Evolutionary conservation across 2,113 vertebrate genomes (phyloP).

Genomic region (Monopterus albus): DNA sequence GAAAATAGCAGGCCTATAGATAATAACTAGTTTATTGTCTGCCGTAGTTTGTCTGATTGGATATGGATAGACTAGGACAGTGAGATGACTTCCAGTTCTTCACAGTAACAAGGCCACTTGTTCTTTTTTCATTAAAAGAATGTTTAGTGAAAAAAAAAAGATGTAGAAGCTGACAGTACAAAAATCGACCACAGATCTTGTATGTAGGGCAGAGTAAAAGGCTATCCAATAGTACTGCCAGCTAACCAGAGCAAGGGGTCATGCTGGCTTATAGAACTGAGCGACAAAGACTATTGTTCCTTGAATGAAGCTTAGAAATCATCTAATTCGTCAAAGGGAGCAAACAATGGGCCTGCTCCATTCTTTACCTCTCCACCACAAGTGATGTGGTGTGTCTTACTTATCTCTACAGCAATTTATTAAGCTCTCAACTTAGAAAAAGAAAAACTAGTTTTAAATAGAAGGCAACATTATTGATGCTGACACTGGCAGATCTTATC

Average conservation of each 20-base stretch:
- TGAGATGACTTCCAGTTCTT: background rate
- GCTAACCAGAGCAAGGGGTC: conserved; percentile 10
- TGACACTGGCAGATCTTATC: background rate
- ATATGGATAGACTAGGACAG: background rate
- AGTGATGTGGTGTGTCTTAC: conserved; percentile 25
- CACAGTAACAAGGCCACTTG: conserved; percentile 4
- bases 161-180: background rate
- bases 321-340: conserved; percentile 36
- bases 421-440: conserved; percentile 5
- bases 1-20: conserved; percentile 17
- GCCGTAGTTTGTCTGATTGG: conserved; percentile 15
- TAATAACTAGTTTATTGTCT: conserved; percentile 12
- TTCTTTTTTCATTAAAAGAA: background rate
- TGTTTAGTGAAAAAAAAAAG: background rate
- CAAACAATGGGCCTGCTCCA: conserved; percentile 31
- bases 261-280: conserved; percentile 19
- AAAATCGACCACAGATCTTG: background rate
- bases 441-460: conserved; percentile 23
- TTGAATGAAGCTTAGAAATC: background rate
- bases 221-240: background rate
- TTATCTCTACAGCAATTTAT: conserved; percentile 42
- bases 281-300: conserved; percentile 36
- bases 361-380: conserved; percentile 42
- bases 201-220: background rate
- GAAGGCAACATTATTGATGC: conserved; percentile 21